Evolutionary conservation across 2,113 vertebrate genomes (phyloP).

Genomic region (Calyptommatus sinebrachiatus): DNA sequence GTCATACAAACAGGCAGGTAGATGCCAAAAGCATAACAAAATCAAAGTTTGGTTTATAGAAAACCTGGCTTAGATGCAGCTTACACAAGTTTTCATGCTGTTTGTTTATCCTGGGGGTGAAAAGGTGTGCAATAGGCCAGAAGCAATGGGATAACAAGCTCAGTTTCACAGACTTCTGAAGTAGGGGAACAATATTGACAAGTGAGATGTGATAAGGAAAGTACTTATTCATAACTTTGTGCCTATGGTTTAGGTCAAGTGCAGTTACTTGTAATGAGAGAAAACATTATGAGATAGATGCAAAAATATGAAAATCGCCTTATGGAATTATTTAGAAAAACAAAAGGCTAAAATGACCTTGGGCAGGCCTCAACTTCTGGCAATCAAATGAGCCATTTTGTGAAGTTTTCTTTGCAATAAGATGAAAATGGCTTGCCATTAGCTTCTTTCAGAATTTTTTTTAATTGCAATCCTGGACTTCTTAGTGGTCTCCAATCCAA

Average conservation of each 20-base stretch:
- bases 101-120: constrained; percentile 39
- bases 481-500: too few relatives aligned
- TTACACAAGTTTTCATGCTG: constrained; percentile 47
- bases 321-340: neutral
- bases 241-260: neutral
- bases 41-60: constrained; percentile 64
- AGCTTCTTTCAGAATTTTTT: too few relatives aligned
- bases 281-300: neutral
- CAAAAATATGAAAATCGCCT: neutral
- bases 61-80: constrained; percentile 53
- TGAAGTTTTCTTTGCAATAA: too few relatives aligned
- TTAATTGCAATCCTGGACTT: too few relatives aligned
- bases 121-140: constrained; percentile 63
- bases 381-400: too few relatives aligned
- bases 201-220: constrained; percentile 38
- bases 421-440: too few relatives aligned
- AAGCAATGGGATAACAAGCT: constrained; percentile 58
- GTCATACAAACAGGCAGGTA: constrained; percentile 50
- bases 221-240: constrained; percentile 5
- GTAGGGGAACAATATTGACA: constrained; percentile 52
- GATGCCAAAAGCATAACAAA: constrained; percentile 69
- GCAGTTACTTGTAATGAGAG: neutral
- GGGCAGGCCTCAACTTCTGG: too few relatives aligned
- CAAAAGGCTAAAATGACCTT: too few relatives aligned
- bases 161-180: constrained; percentile 57